These are phyloP conservation scores for Polymixis flavicincta DNA, from an alignment of 2,888 invertebrate genomes.

Conservation along the genomic window DNA sequence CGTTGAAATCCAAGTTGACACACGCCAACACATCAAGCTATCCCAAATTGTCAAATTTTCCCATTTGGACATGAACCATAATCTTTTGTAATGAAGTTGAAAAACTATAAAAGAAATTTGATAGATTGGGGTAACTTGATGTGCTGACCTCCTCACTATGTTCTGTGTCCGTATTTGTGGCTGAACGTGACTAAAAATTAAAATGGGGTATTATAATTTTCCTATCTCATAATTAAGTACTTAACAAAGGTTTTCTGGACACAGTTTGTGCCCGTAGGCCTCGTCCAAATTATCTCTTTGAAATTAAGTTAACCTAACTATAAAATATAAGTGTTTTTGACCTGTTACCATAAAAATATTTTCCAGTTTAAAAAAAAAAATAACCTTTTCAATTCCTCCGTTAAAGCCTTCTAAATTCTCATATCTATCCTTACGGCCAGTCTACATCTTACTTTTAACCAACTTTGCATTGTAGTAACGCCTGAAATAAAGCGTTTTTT, in stretches of 20 bases:
- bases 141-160: neutral
- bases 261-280: neutral
- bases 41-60: too few relatives aligned
- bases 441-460: neutral
- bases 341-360: conserved; percentile 6
- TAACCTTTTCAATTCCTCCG: conserved; percentile 13
- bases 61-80: too few relatives aligned
- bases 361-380: conserved; percentile 4
- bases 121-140: too few relatives aligned
- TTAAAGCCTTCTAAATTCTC: neutral
- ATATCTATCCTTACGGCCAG: conserved; percentile 1
- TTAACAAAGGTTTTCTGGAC: neutral
- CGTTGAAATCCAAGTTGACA: neutral
- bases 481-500: conserved; percentile 42
- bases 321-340: conserved; percentile 1
- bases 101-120: too few relatives aligned
- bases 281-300: neutral
- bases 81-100: too few relatives aligned
- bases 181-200: neutral
- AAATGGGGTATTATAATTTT: neutral
- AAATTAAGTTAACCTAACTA: neutral
- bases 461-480: conserved; percentile 21
- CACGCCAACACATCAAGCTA: too few relatives aligned
- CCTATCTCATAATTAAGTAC: conserved; percentile 4
- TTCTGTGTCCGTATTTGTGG: neutral